Base-by-base conservation (phyloP, 1,140 invertebrate species). In the Whitmania pigra region DNA sequence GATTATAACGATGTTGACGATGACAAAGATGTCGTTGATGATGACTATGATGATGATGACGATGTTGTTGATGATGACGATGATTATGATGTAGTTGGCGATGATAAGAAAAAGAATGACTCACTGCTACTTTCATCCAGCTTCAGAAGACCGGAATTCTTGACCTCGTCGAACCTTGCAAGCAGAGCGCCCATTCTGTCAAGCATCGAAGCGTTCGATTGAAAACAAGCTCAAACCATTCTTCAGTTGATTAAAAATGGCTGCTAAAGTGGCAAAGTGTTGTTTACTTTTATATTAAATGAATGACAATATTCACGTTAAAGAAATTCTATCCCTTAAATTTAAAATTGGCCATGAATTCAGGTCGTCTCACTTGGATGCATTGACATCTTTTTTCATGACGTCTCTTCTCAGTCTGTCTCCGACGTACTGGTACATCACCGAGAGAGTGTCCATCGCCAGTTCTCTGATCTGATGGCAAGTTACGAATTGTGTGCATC, bases 391-490 rank as follows among this genome's bases (percentile, higher is more conserved):
- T 78, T 92, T 92, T 78, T 88, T 89, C 76, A 88, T 86, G 69
- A 97, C 83, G 82, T 96, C 93, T 66, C 86, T 82, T 75, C 92
- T 82, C 67, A 97, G 84, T 81, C 88, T 87, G 79, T 97, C 93
- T 75, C 93, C 93, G 71, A 95, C 91, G 82, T 95, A 92, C 78
- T 90, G 88, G 81, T 96, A 96, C 31, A 95, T 89, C 79, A 94
- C 90, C 22, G 93, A 88, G 60, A 95, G 79, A 7, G 92, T 89
- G 76, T 87, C 87, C 76, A 92, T 86, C 5, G 93, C 91, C 20
- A 89, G 88, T 79, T 96, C 93, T 43, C 93, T 82, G 36, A 85
- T 83, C 82, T 84, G 73, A 11, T 74, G 18, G 71, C 9, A 11
- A 40, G 27, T n/a, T 29, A 60, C 57, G 36, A 72, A 36, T 53